Conservation (phyloP, 2,888 invertebrate genomes). For the Microctonus brassicae region DNA sequence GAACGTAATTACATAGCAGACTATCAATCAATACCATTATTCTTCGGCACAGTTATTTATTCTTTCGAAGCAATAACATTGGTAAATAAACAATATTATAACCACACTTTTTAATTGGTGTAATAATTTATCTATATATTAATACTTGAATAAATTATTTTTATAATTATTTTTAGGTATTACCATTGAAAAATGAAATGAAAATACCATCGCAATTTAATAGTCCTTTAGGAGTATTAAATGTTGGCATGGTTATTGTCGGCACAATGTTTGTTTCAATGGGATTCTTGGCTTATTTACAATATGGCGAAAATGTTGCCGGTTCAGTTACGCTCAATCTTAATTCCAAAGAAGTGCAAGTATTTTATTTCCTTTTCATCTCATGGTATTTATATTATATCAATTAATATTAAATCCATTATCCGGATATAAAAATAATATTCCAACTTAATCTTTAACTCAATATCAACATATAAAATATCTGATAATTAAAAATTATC, state of each 20-base stretch:
- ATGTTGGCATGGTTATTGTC: constrained; percentile 89
- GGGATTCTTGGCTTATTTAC: constrained; percentile 90
- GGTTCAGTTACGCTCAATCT: constrained; percentile 93
- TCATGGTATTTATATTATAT: too few relatives aligned
- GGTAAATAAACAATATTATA: constrained; percentile 73
- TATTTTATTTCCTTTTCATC: not conserved
- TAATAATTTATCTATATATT: too few relatives aligned
- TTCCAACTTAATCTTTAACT: too few relatives aligned
- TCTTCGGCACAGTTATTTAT: constrained; percentile 95
- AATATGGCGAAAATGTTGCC: constrained; percentile 85
- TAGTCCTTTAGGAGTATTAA: constrained; percentile 86
- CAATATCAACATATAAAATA: too few relatives aligned
- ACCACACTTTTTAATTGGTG: too few relatives aligned
- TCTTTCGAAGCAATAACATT: constrained; percentile 97
- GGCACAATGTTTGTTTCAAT: constrained; percentile 82
- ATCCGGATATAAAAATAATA: too few relatives aligned
- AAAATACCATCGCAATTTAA: constrained; percentile 82
- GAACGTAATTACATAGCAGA: constrained; percentile 76
- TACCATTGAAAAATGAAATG: constrained; percentile 96
- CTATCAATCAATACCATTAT: constrained; percentile 81
- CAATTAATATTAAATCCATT: too few relatives aligned
- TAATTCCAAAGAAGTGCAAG: constrained; percentile 75
- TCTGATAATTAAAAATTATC: too few relatives aligned
- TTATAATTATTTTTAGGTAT: constrained; percentile 74
- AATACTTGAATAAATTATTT: not conserved